Percentiles rank a stretch among this genome's conserved stretches.
Conservation (phyloP, 1,140 invertebrate species). For the Grapholita molesta region DNA sequence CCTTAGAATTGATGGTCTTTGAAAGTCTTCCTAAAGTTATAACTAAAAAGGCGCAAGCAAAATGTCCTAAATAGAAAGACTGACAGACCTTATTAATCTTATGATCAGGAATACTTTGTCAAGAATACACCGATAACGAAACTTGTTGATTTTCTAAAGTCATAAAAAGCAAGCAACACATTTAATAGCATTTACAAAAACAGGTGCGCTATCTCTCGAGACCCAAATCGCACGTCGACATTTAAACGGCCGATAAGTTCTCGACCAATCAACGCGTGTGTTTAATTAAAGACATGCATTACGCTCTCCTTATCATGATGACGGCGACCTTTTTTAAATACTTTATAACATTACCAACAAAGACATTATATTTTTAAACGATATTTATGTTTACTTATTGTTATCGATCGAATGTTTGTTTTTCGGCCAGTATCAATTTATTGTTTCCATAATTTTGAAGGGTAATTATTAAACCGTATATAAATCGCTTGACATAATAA, state of each 20-base stretch:
- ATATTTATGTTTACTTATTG: conserved; percentile 35
- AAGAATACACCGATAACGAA: not conserved
- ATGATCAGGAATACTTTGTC: too few relatives aligned
- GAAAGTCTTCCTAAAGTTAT: too few relatives aligned
- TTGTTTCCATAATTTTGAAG: not conserved
- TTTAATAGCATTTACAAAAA: not conserved
- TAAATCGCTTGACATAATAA: conserved; percentile 26
- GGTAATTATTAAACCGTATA: not conserved
- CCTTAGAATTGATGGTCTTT: too few relatives aligned
- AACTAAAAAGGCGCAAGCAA: too few relatives aligned
- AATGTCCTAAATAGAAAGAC: too few relatives aligned
- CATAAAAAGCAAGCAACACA: not conserved
- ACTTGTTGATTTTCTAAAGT: not conserved
- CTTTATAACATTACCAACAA: not conserved
- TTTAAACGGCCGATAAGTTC: not conserved
- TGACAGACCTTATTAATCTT: too few relatives aligned
- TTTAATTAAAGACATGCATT: conserved; percentile 15
- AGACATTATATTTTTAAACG: not conserved
- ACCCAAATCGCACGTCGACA: not conserved
- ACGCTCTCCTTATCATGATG: not conserved
- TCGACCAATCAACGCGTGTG: not conserved
- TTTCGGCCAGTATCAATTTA: conserved; percentile 16
- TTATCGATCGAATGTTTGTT: conserved; percentile 42
- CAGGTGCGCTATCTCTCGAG: not conserved
- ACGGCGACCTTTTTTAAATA: not conserved